A percentile compares a stretch with the other conserved stretches of the same genome.
phyloP scores from a whole-genome alignment of 2,888 invertebrate genomes.

The Idaea aversata region DNA sequence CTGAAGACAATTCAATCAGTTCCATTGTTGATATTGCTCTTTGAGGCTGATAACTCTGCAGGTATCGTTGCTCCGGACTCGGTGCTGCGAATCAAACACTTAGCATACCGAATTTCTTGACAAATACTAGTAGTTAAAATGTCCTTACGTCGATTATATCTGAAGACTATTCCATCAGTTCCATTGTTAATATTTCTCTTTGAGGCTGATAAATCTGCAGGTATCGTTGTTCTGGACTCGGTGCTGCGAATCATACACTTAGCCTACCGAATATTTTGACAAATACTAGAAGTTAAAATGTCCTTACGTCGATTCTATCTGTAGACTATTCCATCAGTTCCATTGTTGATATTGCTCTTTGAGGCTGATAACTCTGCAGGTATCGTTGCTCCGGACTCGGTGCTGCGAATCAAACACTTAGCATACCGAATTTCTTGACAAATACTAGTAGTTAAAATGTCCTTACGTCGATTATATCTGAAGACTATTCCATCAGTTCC shows the following conservation, averaged over 20 bases:
- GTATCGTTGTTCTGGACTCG: background rate
- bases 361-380: background rate
- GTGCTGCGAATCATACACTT: background rate
- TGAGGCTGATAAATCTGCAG: background rate
- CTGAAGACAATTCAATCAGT: background rate
- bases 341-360: background rate
- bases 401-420: too few relatives aligned
- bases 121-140: background rate
- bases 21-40: background rate
- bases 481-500: background rate
- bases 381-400: too few relatives aligned
- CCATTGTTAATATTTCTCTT: background rate
- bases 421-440: too few relatives aligned
- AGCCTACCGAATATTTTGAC: background rate
- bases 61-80: background rate
- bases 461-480: background rate
- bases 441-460: background rate
- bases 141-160: background rate
- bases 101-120: background rate
- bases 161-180: background rate
- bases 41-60: background rate
- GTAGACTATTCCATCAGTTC: background rate
- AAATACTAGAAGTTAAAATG: background rate
- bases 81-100: constrained; percentile 1
- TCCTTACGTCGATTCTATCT: background rate